phyloP scores from a whole-genome alignment of 2,797 vertebrate species.

The Peromyscus nudipes region DNA sequence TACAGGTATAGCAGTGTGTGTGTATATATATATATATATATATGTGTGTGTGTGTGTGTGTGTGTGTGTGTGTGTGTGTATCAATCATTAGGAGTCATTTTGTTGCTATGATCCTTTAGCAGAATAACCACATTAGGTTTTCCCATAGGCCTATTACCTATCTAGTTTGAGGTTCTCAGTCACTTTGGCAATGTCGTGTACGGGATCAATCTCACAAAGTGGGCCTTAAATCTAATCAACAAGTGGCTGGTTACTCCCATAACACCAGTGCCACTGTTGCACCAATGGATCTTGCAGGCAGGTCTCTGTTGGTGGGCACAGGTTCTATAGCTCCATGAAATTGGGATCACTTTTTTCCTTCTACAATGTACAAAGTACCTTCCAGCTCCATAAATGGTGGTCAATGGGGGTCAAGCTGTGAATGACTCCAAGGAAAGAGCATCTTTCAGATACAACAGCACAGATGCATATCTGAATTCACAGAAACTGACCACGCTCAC shows the following conservation, averaged over 20 bases:
- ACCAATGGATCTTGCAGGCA: neutral
- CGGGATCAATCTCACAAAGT: neutral
- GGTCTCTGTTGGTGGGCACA: neutral
- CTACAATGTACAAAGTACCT: neutral
- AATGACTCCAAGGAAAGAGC: neutral
- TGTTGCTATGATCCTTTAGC: neutral
- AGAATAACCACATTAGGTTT: neutral
- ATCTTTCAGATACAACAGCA: neutral
- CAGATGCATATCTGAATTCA: neutral
- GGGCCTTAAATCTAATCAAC: neutral
- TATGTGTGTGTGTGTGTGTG: too few species aligned
- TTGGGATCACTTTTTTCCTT: neutral
- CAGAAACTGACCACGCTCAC: neutral
- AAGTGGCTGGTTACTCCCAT: neutral
- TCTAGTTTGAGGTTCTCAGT: neutral
- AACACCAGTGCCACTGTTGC: neutral
- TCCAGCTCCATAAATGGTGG: neutral
- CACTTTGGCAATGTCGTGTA: neutral
- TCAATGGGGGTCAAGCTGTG: neutral
- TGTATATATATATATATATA: too few species aligned
- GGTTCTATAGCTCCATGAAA: neutral
- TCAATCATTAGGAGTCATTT: neutral
- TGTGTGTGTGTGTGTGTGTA: too few species aligned
- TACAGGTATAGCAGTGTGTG: neutral
- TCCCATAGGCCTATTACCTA: neutral